Evolutionary conservation across 2,888 invertebrate species (phyloP).

Genomic region (Napeogenes inachia): DNA sequence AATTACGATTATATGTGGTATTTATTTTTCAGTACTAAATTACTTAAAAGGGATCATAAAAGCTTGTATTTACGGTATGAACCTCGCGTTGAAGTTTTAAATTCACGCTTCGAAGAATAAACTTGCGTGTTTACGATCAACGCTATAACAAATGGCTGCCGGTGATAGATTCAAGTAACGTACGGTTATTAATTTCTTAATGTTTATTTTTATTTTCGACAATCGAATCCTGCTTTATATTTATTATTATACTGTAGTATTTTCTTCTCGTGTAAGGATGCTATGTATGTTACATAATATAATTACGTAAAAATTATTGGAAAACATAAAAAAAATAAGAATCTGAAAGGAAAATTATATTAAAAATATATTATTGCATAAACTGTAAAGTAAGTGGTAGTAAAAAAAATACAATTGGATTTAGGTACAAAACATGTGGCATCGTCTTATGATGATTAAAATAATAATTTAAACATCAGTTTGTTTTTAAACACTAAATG

Average conservation of each 20-base stretch:
- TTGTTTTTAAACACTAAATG: too few species aligned
- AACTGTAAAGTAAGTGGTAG: too few species aligned
- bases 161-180: not conserved
- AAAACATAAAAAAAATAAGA: too few species aligned
- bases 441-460: too few species aligned
- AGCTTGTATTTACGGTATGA: slow-evolving; percentile 10
- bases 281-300: too few species aligned
- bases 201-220: not conserved
- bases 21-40: slow-evolving; percentile 4
- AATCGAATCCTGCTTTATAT: not conserved
- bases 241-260: not conserved
- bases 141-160: slow-evolving; percentile 1
- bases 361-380: too few species aligned
- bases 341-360: too few species aligned
- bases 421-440: too few species aligned
- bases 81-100: slow-evolving; percentile 22
- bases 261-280: too few species aligned
- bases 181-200: slow-evolving; percentile 2
- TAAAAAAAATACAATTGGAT: too few species aligned
- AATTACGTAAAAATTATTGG: too few species aligned
- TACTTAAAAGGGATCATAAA: slow-evolving; percentile 14
- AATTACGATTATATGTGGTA: not conserved
- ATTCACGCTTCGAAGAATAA: slow-evolving; percentile 22
- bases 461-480: too few species aligned
- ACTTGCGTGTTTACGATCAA: slow-evolving; percentile 11